Conservation (phyloP, 2,888 invertebrate genomes). For the Gibbula magus region DNA sequence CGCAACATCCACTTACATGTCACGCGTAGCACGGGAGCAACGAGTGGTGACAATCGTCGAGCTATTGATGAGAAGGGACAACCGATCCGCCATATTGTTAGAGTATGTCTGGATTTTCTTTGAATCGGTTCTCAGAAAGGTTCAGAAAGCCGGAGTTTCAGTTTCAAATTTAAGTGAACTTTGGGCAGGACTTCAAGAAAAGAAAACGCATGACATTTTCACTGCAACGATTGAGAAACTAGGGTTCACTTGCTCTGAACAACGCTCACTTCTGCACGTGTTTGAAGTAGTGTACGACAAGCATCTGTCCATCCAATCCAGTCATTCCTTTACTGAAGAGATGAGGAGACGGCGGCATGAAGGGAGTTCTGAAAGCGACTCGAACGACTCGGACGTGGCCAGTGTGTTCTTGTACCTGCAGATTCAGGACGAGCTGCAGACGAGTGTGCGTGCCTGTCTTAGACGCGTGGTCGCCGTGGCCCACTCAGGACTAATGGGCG, state of each 20-base stretch:
- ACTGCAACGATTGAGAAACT: neutral
- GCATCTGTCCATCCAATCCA: neutral
- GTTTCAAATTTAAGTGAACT: neutral
- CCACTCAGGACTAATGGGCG: neutral
- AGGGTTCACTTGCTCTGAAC: neutral
- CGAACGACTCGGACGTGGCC: neutral
- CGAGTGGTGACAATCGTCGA: neutral
- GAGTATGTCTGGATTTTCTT: neutral
- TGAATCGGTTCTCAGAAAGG: neutral
- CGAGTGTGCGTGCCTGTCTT: neutral
- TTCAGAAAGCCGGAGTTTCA: neutral
- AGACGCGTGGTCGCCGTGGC: conserved; percentile 5
- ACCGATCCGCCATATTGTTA: neutral
- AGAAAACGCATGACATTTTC: neutral
- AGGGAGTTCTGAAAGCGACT: neutral
- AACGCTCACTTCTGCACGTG: neutral
- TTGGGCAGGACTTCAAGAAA: neutral
- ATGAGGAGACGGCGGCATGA: neutral
- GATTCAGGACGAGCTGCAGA: conserved; percentile 3
- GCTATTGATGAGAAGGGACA: neutral
- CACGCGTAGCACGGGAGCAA: neutral
- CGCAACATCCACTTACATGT: neutral
- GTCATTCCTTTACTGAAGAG: neutral
- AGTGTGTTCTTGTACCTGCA: conserved; percentile 3
- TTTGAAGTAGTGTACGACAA: conserved; percentile 1